phyloP scores from a whole-genome alignment of 37 sponge, comb jelly and placozoan genomes.

The Crambe crambe region DNA sequence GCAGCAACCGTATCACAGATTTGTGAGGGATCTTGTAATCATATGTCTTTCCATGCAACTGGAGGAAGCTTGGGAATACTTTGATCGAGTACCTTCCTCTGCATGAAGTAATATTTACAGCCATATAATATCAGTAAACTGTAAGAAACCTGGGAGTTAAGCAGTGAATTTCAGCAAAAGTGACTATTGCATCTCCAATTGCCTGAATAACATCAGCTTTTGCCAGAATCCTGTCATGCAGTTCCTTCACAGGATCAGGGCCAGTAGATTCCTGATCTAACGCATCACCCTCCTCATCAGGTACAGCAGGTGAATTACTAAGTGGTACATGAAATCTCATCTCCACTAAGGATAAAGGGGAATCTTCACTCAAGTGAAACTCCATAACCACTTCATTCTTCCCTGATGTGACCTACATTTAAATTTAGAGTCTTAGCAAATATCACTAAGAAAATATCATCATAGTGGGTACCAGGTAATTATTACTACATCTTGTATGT shows the following conservation, averaged over 20 bases:
- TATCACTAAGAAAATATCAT: no score
- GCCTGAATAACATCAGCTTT: constrained; percentile 94
- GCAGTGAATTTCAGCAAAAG: constrained; percentile 81
- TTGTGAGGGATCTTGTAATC: constrained; percentile 95
- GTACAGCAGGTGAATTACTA: constrained; percentile 40
- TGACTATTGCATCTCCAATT: constrained; percentile 92
- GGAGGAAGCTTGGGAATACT: constrained; percentile 91
- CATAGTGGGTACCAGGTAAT: no score
- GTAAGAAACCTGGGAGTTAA: constrained; percentile 87
- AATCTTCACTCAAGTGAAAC: constrained; percentile 93
- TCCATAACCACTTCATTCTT: constrained; percentile 98
- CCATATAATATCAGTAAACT: not conserved
- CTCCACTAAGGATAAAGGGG: constrained; percentile 89
- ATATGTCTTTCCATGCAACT: constrained; percentile 96
- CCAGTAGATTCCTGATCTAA: constrained; percentile 1
- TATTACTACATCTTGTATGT: no score
- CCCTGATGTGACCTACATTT: constrained; percentile 66
- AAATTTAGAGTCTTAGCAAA: no score
- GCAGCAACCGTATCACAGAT: constrained; percentile 81
- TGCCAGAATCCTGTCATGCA: constrained; percentile 80
- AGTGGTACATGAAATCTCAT: constrained; percentile 96
- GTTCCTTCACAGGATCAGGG: constrained; percentile 41
- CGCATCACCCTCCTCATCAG: constrained; percentile 12
- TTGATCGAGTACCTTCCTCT: constrained; percentile 96
- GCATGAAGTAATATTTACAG: no score